phyloP scores from a whole-genome alignment of 2,888 invertebrate genomes.

The Apoda limacodes region DNA sequence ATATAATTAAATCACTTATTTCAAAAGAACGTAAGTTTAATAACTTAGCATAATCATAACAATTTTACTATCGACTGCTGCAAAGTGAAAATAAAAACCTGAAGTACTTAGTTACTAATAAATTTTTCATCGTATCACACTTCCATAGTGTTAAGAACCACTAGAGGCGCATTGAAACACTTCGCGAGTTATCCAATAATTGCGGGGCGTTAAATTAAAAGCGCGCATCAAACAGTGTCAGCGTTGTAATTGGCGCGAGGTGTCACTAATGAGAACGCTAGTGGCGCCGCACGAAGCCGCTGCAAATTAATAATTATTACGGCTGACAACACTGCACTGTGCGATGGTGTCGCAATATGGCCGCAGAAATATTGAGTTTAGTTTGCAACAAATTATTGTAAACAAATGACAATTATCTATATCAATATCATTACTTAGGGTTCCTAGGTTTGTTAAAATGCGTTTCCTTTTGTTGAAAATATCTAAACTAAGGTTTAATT shows the following conservation, averaged over 20 bases:
- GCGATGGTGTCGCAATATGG: conserved; percentile 49
- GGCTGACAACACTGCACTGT: conserved; percentile 57
- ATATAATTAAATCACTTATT: too few relatives aligned
- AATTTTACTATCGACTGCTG: too few relatives aligned
- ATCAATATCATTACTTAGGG: too few relatives aligned
- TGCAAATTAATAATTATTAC: conserved; percentile 68
- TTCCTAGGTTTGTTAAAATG: too few relatives aligned
- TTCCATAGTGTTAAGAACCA: conserved; percentile 36
- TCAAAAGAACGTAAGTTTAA: too few relatives aligned
- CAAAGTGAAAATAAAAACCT: too few relatives aligned
- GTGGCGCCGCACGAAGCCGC: conserved; percentile 36
- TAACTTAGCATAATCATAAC: too few relatives aligned
- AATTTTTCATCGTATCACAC: conserved; percentile 26
- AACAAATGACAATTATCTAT: too few relatives aligned
- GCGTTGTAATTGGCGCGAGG: conserved; percentile 65
- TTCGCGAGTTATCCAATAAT: conserved; percentile 58
- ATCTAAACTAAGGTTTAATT: too few relatives aligned
- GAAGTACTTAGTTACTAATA: too few relatives aligned
- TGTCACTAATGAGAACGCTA: conserved; percentile 64
- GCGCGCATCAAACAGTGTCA: conserved; percentile 59
- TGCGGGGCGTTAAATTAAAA: conserved; percentile 64
- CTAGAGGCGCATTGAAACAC: conserved; percentile 32
- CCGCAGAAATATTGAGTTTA: conserved; percentile 54
- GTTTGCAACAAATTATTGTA: too few relatives aligned
- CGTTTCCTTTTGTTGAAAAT: too few relatives aligned